Conservation (phyloP, 2,113 vertebrate species). For the Thryonomys swinderianus region DNA sequence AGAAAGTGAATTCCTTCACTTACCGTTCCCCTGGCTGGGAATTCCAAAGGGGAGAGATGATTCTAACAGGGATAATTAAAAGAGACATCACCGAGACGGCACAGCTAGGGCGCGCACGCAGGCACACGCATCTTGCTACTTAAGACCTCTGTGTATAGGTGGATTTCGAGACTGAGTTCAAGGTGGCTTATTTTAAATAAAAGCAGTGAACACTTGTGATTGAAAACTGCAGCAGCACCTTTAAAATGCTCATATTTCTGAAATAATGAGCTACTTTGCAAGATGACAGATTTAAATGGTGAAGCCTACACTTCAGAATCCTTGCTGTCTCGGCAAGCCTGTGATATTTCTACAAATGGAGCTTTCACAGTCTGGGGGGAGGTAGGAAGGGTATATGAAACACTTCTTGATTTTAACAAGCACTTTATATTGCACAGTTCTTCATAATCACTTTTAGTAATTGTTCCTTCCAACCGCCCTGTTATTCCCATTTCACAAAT, state of each 20-base stretch:
- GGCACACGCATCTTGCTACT: background rate
- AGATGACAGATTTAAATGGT: constrained; percentile 81
- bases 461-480: constrained; percentile 71
- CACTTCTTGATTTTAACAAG: constrained; percentile 74
- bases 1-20: constrained; percentile 71
- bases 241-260: constrained; percentile 82
- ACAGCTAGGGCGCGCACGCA: constrained; percentile 14
- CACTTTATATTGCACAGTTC: constrained; percentile 66
- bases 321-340: constrained; percentile 76
- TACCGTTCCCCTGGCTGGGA: constrained; percentile 57
- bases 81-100: constrained; percentile 27
- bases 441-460: constrained; percentile 80
- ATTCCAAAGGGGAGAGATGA: constrained; percentile 59
- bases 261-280: constrained; percentile 82
- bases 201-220: constrained; percentile 73
- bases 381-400: constrained; percentile 45
- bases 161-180: constrained; percentile 54
- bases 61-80: constrained; percentile 64
- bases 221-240: constrained; percentile 74
- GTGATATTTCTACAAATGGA: constrained; percentile 75
- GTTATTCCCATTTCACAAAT: constrained; percentile 71
- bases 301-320: constrained; percentile 76
- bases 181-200: constrained; percentile 66
- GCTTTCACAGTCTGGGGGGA: constrained; percentile 69
- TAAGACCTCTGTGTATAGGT: constrained; percentile 14